Evolutionary conservation across 2,113 vertebrate genomes (phyloP), one percentile per base, ranked within the genome.

Genomic region (Rousettus leschenaultii): DNA sequence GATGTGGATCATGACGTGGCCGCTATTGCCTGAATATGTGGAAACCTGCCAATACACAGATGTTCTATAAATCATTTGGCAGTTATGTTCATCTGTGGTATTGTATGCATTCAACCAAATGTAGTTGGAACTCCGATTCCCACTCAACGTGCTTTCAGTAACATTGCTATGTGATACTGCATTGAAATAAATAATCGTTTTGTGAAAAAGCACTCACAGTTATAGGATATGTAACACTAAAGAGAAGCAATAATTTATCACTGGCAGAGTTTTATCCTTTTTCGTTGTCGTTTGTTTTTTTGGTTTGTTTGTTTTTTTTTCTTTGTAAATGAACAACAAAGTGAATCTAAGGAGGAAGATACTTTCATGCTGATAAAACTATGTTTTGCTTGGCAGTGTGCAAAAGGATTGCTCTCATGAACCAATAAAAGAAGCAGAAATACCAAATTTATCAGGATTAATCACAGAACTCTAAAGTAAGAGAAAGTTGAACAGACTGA

Each of bases 401-500:
- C 33, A 63, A 89, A 88, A 83, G 28, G 22, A 77, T 53, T 43
- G 43, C 24, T 70, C 22, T 45, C 28, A 77, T 9, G 13, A 57
- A 55, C 28, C 63, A 63, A 30, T 89, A 85, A 84, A 77, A 78
- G 40, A 71, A 92, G 51, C 11, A 87, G 16, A 92, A 82, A 35
- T 16, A 10, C 10, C 78, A 85, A 24, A 78, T 77, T 88, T 83
- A 51, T 88, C 28, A 77, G 16, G 78, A 71, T 18, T 55, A 35
- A 71, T 71, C 70, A 78, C 43, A 93, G 45, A 77, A 70, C 78
- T 84, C 78, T 84, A 95, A 89, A 89, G 35, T 24, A 93, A 70
- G 51, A 26, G 16, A 43, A 78, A 35, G 4, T 57, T 45, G 28
- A 84, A 14, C 7, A 18, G 35, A 84, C 18, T 53, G 12, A 84